A percentile compares a stretch with the other conserved stretches of the same genome.
Evolutionary conservation across 2,113 vertebrate species (phyloP).

Genomic region (Casuarius casuarius): DNA sequence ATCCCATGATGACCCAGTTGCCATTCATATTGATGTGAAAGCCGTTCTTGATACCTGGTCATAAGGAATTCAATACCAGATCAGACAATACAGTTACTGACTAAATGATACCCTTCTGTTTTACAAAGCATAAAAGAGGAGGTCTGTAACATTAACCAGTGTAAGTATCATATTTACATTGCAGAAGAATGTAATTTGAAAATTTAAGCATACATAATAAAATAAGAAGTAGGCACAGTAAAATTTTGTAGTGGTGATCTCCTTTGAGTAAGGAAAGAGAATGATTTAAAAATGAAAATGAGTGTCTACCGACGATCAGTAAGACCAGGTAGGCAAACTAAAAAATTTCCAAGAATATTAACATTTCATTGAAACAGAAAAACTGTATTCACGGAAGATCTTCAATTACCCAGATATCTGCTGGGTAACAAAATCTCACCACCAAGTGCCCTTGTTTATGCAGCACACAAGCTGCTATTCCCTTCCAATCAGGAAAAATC

Average conservation of each 20-base stretch:
- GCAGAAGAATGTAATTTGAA: conserved; percentile 16
- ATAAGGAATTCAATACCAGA: background rate
- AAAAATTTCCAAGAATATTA: background rate
- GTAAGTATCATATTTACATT: conserved; percentile 16
- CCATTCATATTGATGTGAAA: background rate
- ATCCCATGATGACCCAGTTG: background rate
- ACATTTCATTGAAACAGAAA: background rate
- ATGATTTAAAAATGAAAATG: conserved; percentile 4
- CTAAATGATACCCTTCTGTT: background rate
- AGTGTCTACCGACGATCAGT: background rate
- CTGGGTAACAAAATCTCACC: background rate
- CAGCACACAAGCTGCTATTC: background rate
- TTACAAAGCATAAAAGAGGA: background rate
- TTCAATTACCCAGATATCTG: background rate
- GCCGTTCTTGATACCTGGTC: background rate
- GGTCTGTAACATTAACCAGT: background rate
- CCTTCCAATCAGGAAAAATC: background rate
- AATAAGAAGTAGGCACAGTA: conserved; percentile 13
- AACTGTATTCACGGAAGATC: background rate
- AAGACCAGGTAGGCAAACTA: background rate
- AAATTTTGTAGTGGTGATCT: conserved; percentile 37
- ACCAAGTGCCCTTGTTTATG: background rate
- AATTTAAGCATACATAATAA: conserved; percentile 41
- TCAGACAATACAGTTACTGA: background rate
- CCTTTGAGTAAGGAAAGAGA: background rate